Conservation (phyloP, 1,140 invertebrate species). For the Drosophila arizonae region DNA sequence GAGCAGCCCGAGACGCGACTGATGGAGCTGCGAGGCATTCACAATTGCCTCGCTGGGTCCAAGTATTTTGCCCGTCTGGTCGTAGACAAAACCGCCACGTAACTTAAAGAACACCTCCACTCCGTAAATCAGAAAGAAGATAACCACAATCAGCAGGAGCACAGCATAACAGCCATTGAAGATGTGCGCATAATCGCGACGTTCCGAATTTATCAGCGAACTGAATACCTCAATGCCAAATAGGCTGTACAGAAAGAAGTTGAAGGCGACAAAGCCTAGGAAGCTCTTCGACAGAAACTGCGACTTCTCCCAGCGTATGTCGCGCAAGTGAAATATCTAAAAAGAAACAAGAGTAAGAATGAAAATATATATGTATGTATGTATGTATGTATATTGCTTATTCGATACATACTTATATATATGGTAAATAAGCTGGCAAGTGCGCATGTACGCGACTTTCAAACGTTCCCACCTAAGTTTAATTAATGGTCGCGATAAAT, state of each 20-base stretch:
- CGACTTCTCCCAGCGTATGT: slow-evolving; percentile 92
- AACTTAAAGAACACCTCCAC: slow-evolving; percentile 98
- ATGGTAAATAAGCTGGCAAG: slow-evolving; percentile 18
- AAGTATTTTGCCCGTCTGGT: slow-evolving; percentile 73
- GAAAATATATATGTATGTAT: slow-evolving; percentile 6
- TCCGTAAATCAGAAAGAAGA: slow-evolving; percentile 97
- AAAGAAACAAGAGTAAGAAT: slow-evolving; percentile 45
- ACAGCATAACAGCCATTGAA: slow-evolving; percentile 97
- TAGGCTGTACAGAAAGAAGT: slow-evolving; percentile 93
- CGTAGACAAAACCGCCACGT: slow-evolving; percentile 84
- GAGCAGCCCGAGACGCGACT: slow-evolving; percentile 93
- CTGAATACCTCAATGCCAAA: slow-evolving; percentile 89
- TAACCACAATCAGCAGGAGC: slow-evolving; percentile 93
- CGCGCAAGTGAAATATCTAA: slow-evolving; percentile 94
- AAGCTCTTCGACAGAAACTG: slow-evolving; percentile 96
- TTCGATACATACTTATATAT: background rate
- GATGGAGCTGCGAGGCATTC: slow-evolving; percentile 94
- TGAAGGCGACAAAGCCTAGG: slow-evolving; percentile 95
- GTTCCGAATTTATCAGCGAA: slow-evolving; percentile 69
- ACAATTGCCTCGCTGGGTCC: slow-evolving; percentile 84
- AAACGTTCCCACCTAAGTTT: slow-evolving; percentile 22
- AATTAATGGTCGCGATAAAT: slow-evolving; percentile 49
- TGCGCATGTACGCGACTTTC: slow-evolving; percentile 37
- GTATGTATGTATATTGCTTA: background rate
- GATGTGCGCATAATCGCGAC: slow-evolving; percentile 85